phyloP scores from a whole-genome alignment of 37 sponge, comb jelly and placozoan genomes.

The Hormiphora californensis region DNA sequence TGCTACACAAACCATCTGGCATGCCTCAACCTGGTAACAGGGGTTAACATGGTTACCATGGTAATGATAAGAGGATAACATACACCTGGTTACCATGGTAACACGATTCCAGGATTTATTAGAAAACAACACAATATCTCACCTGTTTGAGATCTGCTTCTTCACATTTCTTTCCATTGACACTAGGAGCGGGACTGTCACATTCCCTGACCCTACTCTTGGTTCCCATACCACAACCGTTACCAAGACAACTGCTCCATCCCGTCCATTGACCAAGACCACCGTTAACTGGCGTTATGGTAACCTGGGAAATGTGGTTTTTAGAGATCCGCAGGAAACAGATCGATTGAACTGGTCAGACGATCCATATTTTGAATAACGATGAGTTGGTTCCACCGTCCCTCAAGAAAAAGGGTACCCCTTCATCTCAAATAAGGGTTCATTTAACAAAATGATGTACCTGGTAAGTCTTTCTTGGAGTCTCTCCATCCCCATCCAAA shows the following conservation, averaged over 20 bases:
- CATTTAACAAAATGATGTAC: no score
- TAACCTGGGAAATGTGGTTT: no score
- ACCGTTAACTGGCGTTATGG: not conserved
- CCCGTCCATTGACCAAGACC: not conserved
- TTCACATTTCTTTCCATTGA: not conserved
- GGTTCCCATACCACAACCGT: not conserved
- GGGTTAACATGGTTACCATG: not conserved
- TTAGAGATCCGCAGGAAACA: no score
- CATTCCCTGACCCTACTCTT: not conserved
- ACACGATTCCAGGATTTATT: no score
- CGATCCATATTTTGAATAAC: no score
- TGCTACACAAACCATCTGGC: not conserved
- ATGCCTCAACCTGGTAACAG: not conserved
- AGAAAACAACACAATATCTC: not conserved
- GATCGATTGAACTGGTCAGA: no score
- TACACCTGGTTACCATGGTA: not conserved
- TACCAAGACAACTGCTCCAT: conserved; percentile 11
- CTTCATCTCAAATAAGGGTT: no score
- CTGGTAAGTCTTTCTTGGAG: no score
- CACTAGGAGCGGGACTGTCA: conserved; percentile 12
- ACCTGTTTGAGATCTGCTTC: not conserved
- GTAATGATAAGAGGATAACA: not conserved
- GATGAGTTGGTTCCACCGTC: no score
- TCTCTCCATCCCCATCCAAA: no score
- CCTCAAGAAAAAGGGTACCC: no score